phyloP scores from a whole-genome alignment of 2,888 invertebrate genomes.

The Drosophila picticornis region DNA sequence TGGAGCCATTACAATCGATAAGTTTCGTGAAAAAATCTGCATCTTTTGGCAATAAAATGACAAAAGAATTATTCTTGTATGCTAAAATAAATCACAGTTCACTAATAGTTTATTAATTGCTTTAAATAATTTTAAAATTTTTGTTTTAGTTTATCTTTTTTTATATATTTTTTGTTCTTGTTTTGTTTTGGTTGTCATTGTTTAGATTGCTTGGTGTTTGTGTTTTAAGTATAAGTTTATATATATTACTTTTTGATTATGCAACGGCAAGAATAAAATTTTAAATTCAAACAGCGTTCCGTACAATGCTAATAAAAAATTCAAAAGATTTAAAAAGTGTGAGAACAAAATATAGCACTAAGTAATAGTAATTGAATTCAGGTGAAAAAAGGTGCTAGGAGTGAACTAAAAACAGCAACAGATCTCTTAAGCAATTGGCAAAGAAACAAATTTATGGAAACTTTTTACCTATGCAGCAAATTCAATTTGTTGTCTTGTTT shows the following conservation, averaged over 20 bases:
- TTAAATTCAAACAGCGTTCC: constrained; percentile 67
- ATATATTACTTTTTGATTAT: constrained; percentile 85
- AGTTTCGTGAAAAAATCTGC: constrained; percentile 86
- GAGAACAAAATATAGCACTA: constrained; percentile 35
- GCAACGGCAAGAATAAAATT: constrained; percentile 63
- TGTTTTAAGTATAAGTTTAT: constrained; percentile 54
- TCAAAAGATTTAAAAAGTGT: constrained; percentile 26
- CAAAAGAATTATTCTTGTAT: constrained; percentile 85
- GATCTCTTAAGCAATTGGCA: neutral
- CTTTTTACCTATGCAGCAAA: neutral
- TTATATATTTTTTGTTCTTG: constrained; percentile 50
- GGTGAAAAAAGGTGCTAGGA: neutral
- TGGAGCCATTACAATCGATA: constrained; percentile 86
- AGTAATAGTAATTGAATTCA: constrained; percentile 14
- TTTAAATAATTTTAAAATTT: constrained; percentile 48
- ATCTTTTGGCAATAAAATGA: constrained; percentile 85
- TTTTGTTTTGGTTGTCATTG: constrained; percentile 63
- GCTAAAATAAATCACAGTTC: constrained; percentile 78
- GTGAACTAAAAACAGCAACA: constrained; percentile 10
- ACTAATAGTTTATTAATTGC: constrained; percentile 66
- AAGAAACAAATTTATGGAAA: neutral
- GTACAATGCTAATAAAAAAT: constrained; percentile 58
- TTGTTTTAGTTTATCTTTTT: constrained; percentile 41
- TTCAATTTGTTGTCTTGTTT: constrained; percentile 1
- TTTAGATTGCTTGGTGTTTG: constrained; percentile 56